Conservation (phyloP, 2,113 vertebrate species). For the Megaleporinus macrocephalus region DNA sequence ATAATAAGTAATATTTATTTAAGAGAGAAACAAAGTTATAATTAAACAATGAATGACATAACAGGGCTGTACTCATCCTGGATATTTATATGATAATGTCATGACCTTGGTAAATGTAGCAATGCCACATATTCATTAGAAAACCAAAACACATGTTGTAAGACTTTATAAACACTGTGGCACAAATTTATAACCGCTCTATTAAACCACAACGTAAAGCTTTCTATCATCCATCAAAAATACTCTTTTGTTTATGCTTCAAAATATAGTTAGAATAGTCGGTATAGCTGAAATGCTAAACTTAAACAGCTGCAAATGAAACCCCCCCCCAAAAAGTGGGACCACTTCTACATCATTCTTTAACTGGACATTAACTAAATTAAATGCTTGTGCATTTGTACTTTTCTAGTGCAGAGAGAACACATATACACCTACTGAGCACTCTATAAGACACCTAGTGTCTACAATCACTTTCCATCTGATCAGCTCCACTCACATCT, state of each 20-base stretch:
- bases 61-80: not conserved
- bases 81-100: not conserved
- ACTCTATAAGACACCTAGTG: too few species aligned
- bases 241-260: conserved; percentile 20
- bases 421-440: not conserved
- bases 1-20: not conserved
- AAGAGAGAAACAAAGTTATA: not conserved
- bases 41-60: not conserved
- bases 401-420: not conserved
- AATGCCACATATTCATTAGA: not conserved
- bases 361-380: not conserved
- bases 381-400: not conserved
- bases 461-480: too few species aligned
- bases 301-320: too few species aligned
- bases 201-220: not conserved
- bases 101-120: not conserved
- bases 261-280: not conserved
- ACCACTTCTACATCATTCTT: not conserved
- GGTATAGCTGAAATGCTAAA: too few species aligned
- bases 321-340: not conserved
- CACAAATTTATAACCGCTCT: not conserved
- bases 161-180: not conserved
- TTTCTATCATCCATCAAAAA: conserved; percentile 6
- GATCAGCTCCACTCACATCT: too few species aligned
- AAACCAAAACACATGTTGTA: not conserved